phyloP scores from a whole-genome alignment of 2,113 vertebrate species.

The Coracopsis vasa region DNA sequence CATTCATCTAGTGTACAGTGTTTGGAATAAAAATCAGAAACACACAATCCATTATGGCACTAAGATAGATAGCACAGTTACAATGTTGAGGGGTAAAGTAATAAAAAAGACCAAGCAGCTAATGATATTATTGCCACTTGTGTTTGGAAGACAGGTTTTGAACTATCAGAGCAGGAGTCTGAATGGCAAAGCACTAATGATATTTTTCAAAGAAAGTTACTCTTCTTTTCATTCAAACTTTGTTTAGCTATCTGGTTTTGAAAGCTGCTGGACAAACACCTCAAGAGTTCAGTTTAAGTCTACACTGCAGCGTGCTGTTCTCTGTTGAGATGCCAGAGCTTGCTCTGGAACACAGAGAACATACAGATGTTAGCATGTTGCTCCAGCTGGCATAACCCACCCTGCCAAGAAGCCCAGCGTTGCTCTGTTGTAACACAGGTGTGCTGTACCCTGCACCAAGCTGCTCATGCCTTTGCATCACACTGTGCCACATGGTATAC shows the following conservation, averaged over 20 bases:
- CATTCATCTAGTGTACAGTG: neutral
- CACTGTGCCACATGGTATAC: fast-evolving
- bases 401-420: neutral
- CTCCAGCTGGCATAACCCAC: neutral
- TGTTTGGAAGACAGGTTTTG: neutral
- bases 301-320: neutral
- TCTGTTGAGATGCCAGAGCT: neutral
- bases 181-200: neutral
- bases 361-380: fast-evolving
- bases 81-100: neutral
- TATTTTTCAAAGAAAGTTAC: neutral
- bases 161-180: neutral
- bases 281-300: neutral
- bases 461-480: fast-evolving
- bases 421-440: neutral
- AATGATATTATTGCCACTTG: neutral
- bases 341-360: neutral
- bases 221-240: neutral
- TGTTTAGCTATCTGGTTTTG: neutral
- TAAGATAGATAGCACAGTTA: neutral
- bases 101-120: neutral
- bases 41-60: neutral
- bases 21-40: neutral
- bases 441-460: neutral
- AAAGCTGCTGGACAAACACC: neutral